A percentile compares a stretch with the other conserved stretches of the same genome.
phyloP scores from a whole-genome alignment of 2,797 vertebrate species.

The Anguilla anguilla region DNA sequence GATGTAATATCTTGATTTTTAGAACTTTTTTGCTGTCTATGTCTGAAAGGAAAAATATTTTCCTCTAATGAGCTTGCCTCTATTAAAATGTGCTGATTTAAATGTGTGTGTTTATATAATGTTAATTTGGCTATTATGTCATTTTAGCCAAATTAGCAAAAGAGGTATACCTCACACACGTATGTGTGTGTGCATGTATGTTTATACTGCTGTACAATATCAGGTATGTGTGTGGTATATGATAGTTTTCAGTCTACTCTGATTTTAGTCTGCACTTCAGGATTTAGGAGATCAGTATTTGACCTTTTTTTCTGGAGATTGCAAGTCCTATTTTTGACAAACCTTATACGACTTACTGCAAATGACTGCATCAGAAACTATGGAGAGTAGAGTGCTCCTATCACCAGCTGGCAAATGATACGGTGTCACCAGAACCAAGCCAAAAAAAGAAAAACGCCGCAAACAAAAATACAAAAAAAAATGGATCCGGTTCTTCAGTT shows the following conservation, averaged over 20 bases:
- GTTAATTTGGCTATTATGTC: not conserved
- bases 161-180: too few species aligned
- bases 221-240: not conserved
- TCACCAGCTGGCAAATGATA: conserved; percentile 40
- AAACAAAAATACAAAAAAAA: conserved; percentile 25
- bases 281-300: conserved; percentile 32
- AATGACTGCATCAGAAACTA: conserved; percentile 24
- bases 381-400: conserved; percentile 32
- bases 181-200: not conserved
- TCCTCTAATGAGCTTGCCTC: not conserved
- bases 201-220: too few species aligned
- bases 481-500: conserved; percentile 29
- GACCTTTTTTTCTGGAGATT: conserved; percentile 23
- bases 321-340: conserved; percentile 40
- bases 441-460: conserved; percentile 24
- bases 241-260: too few species aligned
- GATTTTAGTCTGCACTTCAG: not conserved
- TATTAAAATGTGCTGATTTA: not conserved
- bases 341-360: conserved; percentile 37
- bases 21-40: not conserved
- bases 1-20: not conserved
- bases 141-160: too few species aligned
- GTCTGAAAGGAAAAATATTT: not conserved
- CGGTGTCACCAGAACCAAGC: conserved; percentile 15
- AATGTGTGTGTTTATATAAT: not conserved